Base-by-base conservation (phyloP, 1,140 invertebrate species). In the Pinna nobilis region DNA sequence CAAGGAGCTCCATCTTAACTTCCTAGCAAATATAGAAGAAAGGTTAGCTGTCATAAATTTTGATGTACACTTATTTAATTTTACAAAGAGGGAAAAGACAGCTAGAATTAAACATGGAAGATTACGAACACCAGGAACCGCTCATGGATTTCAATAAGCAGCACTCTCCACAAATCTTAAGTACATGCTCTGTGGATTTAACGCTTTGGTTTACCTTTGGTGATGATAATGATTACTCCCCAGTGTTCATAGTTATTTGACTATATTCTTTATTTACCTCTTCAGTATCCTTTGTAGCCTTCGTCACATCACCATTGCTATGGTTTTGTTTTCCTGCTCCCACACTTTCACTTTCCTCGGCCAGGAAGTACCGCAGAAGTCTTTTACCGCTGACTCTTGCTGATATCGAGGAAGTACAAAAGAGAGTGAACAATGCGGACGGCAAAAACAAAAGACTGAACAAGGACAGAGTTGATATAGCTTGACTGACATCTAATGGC, bases 341-440 rank as follows among this genome's bases (percentile, higher is more conserved):
- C 0, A 95, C 50, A 94, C 78, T 77, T 32, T 79, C 78, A 3
- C 82, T 73, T 37, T 87, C 82, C 6, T 73, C 65, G 3, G 81
- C 74, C 67, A 80, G 23, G n/a, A 91, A 83, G 68, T 89, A 90
- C 1, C 77, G 78, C 18, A 89, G 69, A 18, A 91, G 79, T 51
- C 90, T 70, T 33, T 85, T 83, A 37, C 86, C 75, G 50, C 89
- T 90, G 23, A 91, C 86, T 18, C 78, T 96, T 0, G 96, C 95
- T 90, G 98, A 96, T 6, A 97, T 94, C 0, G 99, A 87, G 0
- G 97, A 96, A 89, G 97, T 98, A 2, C 99, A 89, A 6, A 99
- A 96, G 95, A 97, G 98, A 0, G 97, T 97, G 88, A 99, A 97
- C 0, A 96, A 94, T 89, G 99, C 98, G 32, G 99, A 89, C 1